phyloP scores from a whole-genome alignment of 2,113 vertebrate genomes.

The Pachypanchax playfairii region DNA sequence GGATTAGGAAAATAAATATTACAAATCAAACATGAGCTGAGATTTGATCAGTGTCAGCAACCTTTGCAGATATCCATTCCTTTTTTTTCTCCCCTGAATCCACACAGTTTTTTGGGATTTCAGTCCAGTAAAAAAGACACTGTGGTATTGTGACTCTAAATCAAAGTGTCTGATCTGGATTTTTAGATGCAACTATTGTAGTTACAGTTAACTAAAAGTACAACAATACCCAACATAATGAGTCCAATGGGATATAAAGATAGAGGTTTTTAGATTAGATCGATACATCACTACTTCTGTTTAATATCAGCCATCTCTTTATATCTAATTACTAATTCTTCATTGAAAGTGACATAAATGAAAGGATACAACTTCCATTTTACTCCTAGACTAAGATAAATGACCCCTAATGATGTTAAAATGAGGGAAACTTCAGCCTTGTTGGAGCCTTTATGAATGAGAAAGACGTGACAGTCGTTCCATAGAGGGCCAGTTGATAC shows the following conservation, averaged over 20 bases:
- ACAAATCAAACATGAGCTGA: slow-evolving; percentile 52
- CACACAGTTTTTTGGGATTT: slow-evolving; percentile 16
- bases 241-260: slow-evolving; percentile 26
- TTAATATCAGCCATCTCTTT: slow-evolving; percentile 29
- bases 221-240: slow-evolving; percentile 2
- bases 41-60: slow-evolving; percentile 32
- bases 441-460: slow-evolving; percentile 60
- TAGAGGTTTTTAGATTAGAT: slow-evolving; percentile 24
- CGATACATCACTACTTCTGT: slow-evolving; percentile 10
- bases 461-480: slow-evolving; percentile 60
- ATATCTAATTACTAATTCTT: slow-evolving; percentile 42
- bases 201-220: slow-evolving; percentile 37
- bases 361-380: slow-evolving; percentile 46
- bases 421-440: slow-evolving; percentile 53
- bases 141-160: slow-evolving; percentile 11
- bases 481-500: slow-evolving; percentile 45
- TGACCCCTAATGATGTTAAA: slow-evolving; percentile 57
- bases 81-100: slow-evolving; percentile 2
- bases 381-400: slow-evolving; percentile 47
- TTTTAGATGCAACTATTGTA: slow-evolving; percentile 43
- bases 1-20: slow-evolving; percentile 51
- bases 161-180: slow-evolving; percentile 34
- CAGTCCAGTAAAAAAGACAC: slow-evolving; percentile 2
- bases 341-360: slow-evolving; percentile 50
- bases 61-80: slow-evolving; percentile 11